Base-by-base conservation (phyloP, 1,140 invertebrate species). In the Phenacoccus solenopsis region DNA sequence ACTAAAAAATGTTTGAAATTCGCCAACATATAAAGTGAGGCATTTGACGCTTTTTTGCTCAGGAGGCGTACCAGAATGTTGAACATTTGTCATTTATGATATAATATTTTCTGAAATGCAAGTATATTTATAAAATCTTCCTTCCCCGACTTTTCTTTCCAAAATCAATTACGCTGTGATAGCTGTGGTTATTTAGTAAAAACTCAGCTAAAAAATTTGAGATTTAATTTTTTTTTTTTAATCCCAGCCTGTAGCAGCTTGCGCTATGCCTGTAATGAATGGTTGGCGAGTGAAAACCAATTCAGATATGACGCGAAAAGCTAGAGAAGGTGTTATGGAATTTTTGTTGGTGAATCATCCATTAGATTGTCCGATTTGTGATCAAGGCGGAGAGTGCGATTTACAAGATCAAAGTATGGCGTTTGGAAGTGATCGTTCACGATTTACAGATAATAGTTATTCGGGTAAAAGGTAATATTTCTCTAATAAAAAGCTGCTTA, bases 181-280 rank as follows among this genome's bases (percentile, higher is more conserved):
- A 12, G 22, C 57, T n/a, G n/a, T n/a, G n/a, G n/a, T n/a, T n/a
- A n/a, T n/a, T 7, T 61, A 61, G 21, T n/a, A n/a, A n/a, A n/a
- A n/a, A n/a, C n/a, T n/a, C n/a, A n/a, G n/a, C n/a, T n/a, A n/a
- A n/a, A n/a, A n/a, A 9, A n/a, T 38, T 16, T 21, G 30, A 67
- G 28, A 57, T 69, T 69, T 68, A 24, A 24, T 24, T 67, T 16
- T 22, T 61, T 12, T n/a, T 61, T 61, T 12, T 12, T 21, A 61
- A 9, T 21, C 87, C 10, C 85, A 98, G 85, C 98, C 97, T 5
- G 91, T 98, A n/a, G 98, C 98, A 61, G 96, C 96, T 7, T 99
- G 97, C 82, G 97, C 98, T 1, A 99, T 99, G 96, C 98, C 98
- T 16, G 97, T 99, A 0, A 98, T 99, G 94, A 98, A 98, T 81